phyloP scores from a whole-genome alignment of 2,888 invertebrate species.

The Limnephilus rhombicus region DNA sequence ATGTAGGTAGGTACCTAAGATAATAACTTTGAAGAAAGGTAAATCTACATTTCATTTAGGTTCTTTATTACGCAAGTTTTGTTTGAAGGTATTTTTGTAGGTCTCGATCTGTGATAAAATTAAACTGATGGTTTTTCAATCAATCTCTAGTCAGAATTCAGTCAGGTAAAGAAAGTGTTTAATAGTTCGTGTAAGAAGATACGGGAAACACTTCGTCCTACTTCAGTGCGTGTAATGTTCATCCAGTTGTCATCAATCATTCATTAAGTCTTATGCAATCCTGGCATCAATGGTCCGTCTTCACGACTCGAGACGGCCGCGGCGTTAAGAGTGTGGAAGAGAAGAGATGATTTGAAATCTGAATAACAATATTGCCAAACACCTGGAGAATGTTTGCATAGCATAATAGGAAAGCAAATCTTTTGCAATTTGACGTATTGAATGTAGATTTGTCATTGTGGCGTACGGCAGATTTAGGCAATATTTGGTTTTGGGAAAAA shows the following conservation, averaged over 20 bases:
- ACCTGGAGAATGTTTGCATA: neutral
- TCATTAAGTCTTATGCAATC: neutral
- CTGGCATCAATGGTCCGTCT: neutral
- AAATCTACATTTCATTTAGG: neutral
- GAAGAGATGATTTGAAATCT: neutral
- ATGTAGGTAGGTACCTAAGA: too few species aligned
- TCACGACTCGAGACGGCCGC: neutral
- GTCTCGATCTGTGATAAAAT: neutral
- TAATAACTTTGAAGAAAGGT: neutral
- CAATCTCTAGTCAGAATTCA: neutral
- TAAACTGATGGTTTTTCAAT: neutral
- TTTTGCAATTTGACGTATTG: neutral
- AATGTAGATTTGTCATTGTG: neutral
- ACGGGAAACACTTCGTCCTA: neutral
- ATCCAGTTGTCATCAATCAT: neutral
- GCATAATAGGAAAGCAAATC: constrained; percentile 17
- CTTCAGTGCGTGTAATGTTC: neutral
- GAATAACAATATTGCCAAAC: constrained; percentile 18
- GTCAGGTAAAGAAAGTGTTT: neutral
- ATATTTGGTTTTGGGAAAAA: neutral
- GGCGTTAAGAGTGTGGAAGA: neutral
- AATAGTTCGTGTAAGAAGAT: neutral
- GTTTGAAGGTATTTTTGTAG: neutral
- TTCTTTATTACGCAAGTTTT: neutral
- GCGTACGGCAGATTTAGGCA: neutral